phyloP scores from a whole-genome alignment of 2,113 vertebrate species.

The Cathartes aura region DNA sequence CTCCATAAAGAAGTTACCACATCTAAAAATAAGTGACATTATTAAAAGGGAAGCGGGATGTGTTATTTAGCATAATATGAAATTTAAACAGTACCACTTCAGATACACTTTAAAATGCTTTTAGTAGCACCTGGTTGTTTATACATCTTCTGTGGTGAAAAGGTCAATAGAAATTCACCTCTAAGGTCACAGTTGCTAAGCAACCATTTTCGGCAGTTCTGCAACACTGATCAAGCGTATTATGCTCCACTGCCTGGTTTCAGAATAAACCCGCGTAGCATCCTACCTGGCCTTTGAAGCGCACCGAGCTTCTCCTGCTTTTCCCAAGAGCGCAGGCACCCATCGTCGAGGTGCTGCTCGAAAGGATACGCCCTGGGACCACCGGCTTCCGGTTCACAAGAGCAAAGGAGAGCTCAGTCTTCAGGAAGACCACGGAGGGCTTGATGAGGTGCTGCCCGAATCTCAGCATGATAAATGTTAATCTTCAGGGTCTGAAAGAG shows the following conservation, averaged over 20 bases:
- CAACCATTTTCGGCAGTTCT: conserved; percentile 77
- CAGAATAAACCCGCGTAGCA: conserved; percentile 40
- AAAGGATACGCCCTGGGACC: conserved; percentile 91
- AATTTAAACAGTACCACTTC: conserved; percentile 45
- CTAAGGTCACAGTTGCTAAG: conserved; percentile 83
- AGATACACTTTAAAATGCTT: conserved; percentile 36
- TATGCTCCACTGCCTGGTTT: conserved; percentile 54
- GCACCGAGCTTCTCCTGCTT: neutral
- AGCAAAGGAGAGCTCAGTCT: conserved; percentile 86
- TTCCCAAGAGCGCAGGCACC: fast-evolving
- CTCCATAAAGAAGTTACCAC: neutral
- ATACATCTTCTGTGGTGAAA: conserved; percentile 66
- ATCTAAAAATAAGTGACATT: conserved; percentile 1
- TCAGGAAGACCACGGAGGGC: conserved; percentile 83
- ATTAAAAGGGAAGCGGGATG: neutral
- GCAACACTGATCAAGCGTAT: conserved; percentile 69
- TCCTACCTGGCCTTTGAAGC: conserved; percentile 70
- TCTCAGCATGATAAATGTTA: conserved; percentile 69
- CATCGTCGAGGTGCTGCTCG: neutral
- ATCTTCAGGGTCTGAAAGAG: conserved; percentile 40
- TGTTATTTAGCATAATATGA: conserved; percentile 17
- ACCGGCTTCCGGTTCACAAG: conserved; percentile 89
- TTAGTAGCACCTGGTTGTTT: conserved; percentile 75
- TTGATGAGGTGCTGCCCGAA: conserved; percentile 90
- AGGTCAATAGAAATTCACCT: conserved; percentile 79